Evolutionary conservation across 2,888 invertebrate species (phyloP), one percentile per base, ranked within the genome.

Genomic region (Folsomia manolachei): DNA sequence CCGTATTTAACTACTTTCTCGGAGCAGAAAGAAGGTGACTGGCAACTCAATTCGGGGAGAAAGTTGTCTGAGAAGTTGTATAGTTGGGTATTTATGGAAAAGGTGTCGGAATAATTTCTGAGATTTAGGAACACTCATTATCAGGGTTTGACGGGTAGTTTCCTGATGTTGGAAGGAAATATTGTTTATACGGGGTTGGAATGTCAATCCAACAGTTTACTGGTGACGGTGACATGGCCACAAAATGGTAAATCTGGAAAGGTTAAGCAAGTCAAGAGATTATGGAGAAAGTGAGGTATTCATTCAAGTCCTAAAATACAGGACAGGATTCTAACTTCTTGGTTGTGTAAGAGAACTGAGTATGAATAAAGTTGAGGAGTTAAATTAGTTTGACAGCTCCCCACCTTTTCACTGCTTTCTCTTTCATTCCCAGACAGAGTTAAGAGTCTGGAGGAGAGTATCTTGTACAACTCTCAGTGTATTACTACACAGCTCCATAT

Each of bases 351-450:
- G n/a, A n/a, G n/a, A n/a, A n/a, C n/a, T n/a, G n/a, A n/a, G n/a
- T 64, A 27, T 64, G 60, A 60, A 62, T 21, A 62, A 62, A 62
- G 21, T 62, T 62, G 62, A 25, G 14, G 23, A 62, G 14, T 62
- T 60, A 60, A 60, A n/a, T 60, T 60, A 60, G 4, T n/a, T n/a
- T 60, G 60, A 60, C 19, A n/a, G n/a, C 60, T n/a, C 7, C 23
- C 60, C 4, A 60, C 23, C 60, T 7, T 60, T 9, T 60, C n/a
- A 11, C 19, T 60, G 9, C 60, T 60, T 11, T 51, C 51, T n/a
- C 62, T 62, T 25, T 2, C 19, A 14, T 25, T 23, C 62, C 24
- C 2, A 14, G 62, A 62, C 25, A 14, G 25, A 21, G 14, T 62
- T 62, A 39, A 39, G n/a, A 60, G n/a, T n/a, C 60, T 21, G 4